phyloP scores from a whole-genome alignment of 2,888 invertebrate species.

The Andricus quercusramuli region DNA sequence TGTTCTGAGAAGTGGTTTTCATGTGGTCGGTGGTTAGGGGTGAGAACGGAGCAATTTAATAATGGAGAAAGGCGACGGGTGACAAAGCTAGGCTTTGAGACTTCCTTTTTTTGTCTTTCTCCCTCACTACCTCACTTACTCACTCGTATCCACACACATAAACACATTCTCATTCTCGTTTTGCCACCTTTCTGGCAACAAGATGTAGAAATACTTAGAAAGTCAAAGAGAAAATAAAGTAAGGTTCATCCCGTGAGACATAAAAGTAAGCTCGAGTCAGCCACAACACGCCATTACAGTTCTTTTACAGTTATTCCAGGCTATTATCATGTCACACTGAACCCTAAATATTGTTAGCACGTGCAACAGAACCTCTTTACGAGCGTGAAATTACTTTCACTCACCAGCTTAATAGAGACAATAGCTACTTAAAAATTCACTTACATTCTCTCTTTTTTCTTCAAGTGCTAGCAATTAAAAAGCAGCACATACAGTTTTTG shows the following conservation, averaged over 20 bases:
- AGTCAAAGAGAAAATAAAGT: conserved; percentile 46
- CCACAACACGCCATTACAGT: conserved; percentile 71
- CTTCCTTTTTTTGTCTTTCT: conserved; percentile 51
- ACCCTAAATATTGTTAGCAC: conserved; percentile 1
- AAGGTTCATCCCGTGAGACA: conserved; percentile 63
- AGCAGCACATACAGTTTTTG: neutral
- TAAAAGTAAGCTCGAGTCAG: conserved; percentile 72
- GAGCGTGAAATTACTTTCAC: conserved; percentile 58
- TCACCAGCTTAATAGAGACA: neutral
- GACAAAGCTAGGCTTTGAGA: conserved; percentile 66
- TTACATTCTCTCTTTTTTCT: neutral
- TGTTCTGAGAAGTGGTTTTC: conserved; percentile 40
- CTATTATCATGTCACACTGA: conserved; percentile 20
- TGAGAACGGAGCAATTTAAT: conserved; percentile 68
- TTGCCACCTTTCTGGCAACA: conserved; percentile 37
- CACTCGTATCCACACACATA: conserved; percentile 33
- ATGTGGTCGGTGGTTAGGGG: conserved; percentile 48
- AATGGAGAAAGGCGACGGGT: conserved; percentile 65
- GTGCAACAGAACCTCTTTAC: conserved; percentile 41
- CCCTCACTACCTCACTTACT: conserved; percentile 38
- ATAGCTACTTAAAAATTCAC: conserved; percentile 5
- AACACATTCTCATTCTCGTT: conserved; percentile 27
- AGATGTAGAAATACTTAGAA: conserved; percentile 13
- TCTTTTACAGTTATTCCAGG: conserved; percentile 58
- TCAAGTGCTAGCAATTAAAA: neutral